Conservation (phyloP, 1,140 invertebrate genomes). For the Ditylenchus dipsaci region DNA sequence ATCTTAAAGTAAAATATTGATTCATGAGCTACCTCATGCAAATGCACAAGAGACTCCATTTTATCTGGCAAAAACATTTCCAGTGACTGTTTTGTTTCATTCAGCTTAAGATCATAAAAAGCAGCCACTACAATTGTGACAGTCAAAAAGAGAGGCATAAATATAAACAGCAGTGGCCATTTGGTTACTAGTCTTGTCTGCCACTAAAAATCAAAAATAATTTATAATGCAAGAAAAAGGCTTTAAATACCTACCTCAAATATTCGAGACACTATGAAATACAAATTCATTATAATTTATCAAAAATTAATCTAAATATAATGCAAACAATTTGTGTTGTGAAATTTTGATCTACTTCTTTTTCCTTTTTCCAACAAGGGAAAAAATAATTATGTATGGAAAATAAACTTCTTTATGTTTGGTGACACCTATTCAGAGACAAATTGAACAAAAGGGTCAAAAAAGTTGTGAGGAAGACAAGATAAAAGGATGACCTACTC, state of each 20-base stretch:
- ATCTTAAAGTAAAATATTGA: not conserved
- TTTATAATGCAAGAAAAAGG: not conserved
- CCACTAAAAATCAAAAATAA: constrained; percentile 34
- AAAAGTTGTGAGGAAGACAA: too few species aligned
- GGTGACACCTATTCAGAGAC: too few species aligned
- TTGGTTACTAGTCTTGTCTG: constrained; percentile 45
- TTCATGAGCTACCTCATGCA: constrained; percentile 10
- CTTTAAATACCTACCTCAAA: constrained; percentile 1
- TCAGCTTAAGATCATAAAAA: constrained; percentile 38
- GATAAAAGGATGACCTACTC: too few species aligned
- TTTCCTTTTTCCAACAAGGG: too few species aligned
- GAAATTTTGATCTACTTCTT: too few species aligned
- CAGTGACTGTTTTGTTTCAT: constrained; percentile 42
- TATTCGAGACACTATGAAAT: not conserved
- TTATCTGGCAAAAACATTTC: constrained; percentile 52
- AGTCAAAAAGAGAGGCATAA: constrained; percentile 35
- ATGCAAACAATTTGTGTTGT: too few species aligned
- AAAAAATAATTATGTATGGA: too few species aligned
- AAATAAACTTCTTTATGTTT: too few species aligned
- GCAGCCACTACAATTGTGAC: constrained; percentile 27
- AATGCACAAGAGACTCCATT: constrained; percentile 32
- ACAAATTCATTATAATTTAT: not conserved
- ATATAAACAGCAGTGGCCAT: constrained; percentile 45
- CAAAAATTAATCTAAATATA: too few species aligned
- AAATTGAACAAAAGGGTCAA: too few species aligned